Evolutionary conservation across 2,797 vertebrate genomes (phyloP).

Genomic region (Scolopax rusticola): DNA sequence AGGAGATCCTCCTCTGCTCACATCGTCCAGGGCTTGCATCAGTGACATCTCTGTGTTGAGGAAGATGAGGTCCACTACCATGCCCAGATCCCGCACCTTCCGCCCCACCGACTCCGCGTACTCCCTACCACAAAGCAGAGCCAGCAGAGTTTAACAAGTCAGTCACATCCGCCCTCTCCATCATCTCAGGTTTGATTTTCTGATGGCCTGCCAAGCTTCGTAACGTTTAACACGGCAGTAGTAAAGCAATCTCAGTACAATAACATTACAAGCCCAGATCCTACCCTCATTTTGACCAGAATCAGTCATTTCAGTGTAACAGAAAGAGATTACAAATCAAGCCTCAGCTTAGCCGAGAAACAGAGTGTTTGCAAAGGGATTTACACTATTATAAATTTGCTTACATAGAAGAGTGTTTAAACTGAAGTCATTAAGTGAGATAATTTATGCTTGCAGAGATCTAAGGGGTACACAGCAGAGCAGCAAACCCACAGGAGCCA

Average conservation of each 20-base stretch:
- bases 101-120: conserved; percentile 96
- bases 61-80: conserved; percentile 99
- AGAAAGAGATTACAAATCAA: background rate
- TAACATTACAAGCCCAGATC: background rate
- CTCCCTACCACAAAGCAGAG: conserved; percentile 83
- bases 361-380: background rate
- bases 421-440: background rate
- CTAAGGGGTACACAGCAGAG: background rate
- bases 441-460: background rate
- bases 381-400: background rate
- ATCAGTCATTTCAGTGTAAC: background rate
- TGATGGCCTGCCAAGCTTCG: background rate
- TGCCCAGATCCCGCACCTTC: conserved; percentile 94
- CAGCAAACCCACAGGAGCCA: background rate
- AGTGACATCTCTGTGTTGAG: conserved; percentile 98
- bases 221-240: background rate
- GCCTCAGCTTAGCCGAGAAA: background rate
- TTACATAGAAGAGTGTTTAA: background rate
- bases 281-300: background rate
- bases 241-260: background rate
- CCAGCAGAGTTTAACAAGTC: background rate
- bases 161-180: background rate
- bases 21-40: conserved; percentile 95
- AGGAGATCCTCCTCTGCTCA: conserved; percentile 94
- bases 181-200: background rate